Evolutionary conservation across 2,113 vertebrate genomes (phyloP).

Genomic region (Myrmecophaga tridactyla): DNA sequence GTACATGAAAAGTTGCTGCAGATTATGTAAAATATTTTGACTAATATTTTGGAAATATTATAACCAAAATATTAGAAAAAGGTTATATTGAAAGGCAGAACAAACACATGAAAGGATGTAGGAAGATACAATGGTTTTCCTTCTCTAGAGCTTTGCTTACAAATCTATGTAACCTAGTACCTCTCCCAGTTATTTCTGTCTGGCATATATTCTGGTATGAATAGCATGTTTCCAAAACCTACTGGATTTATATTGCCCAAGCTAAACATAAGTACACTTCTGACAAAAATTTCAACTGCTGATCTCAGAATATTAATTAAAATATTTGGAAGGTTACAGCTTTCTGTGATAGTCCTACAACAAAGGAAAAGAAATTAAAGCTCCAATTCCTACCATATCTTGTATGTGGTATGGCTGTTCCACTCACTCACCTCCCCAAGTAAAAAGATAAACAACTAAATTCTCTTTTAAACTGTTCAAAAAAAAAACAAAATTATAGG

Average conservation of each 20-base stretch:
- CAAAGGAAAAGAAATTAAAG: not conserved
- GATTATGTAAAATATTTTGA: not conserved
- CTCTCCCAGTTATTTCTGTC: not conserved
- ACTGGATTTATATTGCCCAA: not conserved
- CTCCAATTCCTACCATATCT: not conserved
- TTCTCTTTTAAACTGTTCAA: constrained; percentile 43
- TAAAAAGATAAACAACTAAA: not conserved
- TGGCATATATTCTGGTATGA: not conserved
- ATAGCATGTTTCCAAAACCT: not conserved
- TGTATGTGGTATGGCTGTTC: not conserved
- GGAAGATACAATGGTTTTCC: not conserved
- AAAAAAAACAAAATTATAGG: constrained; percentile 52
- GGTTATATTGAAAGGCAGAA: not conserved
- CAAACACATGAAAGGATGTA: not conserved
- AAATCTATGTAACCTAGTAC: not conserved
- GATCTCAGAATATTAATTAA: not conserved
- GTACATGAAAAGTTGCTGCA: not conserved
- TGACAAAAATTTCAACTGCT: not conserved
- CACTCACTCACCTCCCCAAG: not conserved
- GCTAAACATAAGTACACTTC: not conserved
- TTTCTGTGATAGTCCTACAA: not conserved
- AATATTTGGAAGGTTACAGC: not conserved
- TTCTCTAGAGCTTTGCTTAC: not conserved
- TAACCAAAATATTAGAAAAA: not conserved
- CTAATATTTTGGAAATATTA: not conserved